Evolutionary conservation across 1,140 invertebrate species (phyloP), one percentile per base, ranked within the genome.

Genomic region (Bemisia tabaci): DNA sequence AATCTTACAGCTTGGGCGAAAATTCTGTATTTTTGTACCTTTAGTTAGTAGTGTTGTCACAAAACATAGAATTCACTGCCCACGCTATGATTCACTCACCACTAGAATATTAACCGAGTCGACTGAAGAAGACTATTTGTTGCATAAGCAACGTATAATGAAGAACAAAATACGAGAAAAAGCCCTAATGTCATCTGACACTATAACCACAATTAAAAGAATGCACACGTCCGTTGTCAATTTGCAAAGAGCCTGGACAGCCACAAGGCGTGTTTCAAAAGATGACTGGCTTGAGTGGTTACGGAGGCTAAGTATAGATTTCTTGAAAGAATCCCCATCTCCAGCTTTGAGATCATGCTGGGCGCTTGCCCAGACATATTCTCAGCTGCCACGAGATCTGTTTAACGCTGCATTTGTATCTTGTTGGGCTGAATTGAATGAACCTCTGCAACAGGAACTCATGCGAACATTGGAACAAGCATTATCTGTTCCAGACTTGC

Each of bases 281-380:
- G 97, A 99, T 71, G 97, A 99, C 77, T 99, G 97, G 97, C 79
- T 97, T 9, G 95, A 98, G 78, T 99, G 96, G 97, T 76, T 98
- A 11, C 81, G 91, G 61, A 82, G 92, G 26, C 81, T 99, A 26
- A 94, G 92, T 64, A 92, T 96, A 70, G 94, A 94, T 66, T 80
- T 99, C 12, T 80, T 99, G 1, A 97, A 97, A 74, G 93, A 97
- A 75, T 97, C 95, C 0, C 94, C 95, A 2, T 96, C 94, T 22
- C 92, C 94, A 22, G 92, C 95, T 0, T 79, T 99, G 1, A 82
- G 87, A 71, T 91, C 95, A 0, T 98, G 95, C 74, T 87, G 91
- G 76, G 88, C 91, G 23, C 79, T 99, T 12, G 95, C 95, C 1
- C 92, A 97, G 76, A 91, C 91, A 9, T 96, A 98, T 78, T 90